phyloP scores from a whole-genome alignment of 1,140 invertebrate species.

The Drosophila sulfurigaster region DNA sequence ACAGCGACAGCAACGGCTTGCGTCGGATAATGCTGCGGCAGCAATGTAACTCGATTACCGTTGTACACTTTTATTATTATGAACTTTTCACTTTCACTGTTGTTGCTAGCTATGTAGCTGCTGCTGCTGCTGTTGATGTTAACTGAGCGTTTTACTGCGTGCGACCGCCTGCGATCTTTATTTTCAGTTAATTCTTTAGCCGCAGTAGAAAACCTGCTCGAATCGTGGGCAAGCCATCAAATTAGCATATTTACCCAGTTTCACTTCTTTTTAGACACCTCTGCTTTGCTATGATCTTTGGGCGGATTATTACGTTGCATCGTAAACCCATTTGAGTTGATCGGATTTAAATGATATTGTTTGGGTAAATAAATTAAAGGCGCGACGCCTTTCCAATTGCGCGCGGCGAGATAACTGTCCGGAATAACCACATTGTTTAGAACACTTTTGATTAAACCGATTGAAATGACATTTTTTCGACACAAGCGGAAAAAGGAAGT shows the following conservation, averaged over 20 bases:
- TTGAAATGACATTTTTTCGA: neutral
- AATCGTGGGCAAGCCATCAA: constrained; percentile 24
- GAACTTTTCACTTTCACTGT: constrained; percentile 69
- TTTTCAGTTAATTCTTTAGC: constrained; percentile 39
- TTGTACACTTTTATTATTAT: constrained; percentile 54
- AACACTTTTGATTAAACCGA: neutral
- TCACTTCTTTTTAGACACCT: constrained; percentile 10
- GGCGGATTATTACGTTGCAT: constrained; percentile 1
- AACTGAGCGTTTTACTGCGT: constrained; percentile 38
- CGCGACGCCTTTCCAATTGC: constrained; percentile 1
- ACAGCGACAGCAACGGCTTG: neutral
- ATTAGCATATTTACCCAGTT: constrained; percentile 38
- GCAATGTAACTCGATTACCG: constrained; percentile 65
- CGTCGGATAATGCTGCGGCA: constrained; percentile 27
- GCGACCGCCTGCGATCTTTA: constrained; percentile 51
- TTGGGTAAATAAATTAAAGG: constrained; percentile 9
- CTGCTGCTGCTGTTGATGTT: constrained; percentile 11
- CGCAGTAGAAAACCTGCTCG: constrained; percentile 9
- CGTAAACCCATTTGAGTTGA: constrained; percentile 10
- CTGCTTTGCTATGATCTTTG: constrained; percentile 6
- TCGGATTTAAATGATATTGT: constrained; percentile 13
- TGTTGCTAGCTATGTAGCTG: neutral
- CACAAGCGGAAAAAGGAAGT: neutral
- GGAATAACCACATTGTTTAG: neutral
- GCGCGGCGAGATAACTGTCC: neutral